These are phyloP conservation scores for Drosophila subsilvestris DNA, from an alignment of 2,888 invertebrate species.

Conservation along the genomic window DNA sequence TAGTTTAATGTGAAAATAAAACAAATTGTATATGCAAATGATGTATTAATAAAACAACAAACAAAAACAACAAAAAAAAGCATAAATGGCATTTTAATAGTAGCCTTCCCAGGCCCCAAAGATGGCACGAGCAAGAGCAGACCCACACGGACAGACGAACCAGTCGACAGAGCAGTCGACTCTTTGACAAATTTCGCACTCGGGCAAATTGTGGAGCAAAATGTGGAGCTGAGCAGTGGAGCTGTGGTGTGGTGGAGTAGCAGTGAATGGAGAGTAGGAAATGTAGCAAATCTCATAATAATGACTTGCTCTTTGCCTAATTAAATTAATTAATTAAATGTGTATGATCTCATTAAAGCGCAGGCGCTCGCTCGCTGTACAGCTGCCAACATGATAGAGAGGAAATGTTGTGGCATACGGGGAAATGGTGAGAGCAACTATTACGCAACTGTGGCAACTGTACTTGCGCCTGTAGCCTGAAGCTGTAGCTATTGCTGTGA, in stretches of 20 bases:
- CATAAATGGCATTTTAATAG: constrained; percentile 75
- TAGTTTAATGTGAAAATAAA: constrained; percentile 40
- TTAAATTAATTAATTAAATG: constrained; percentile 68
- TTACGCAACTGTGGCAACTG: constrained; percentile 33
- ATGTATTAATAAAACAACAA: constrained; percentile 62
- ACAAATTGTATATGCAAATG: constrained; percentile 64
- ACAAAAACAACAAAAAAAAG: too few relatives aligned
- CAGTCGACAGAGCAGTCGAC: constrained; percentile 10
- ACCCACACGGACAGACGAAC: constrained; percentile 4
- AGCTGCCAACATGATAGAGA: constrained; percentile 20
- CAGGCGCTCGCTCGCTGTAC: neutral
- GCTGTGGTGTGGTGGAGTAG: neutral
- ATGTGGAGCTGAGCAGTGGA: constrained; percentile 27
- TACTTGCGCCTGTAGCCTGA: constrained; percentile 20
- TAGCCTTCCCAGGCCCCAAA: constrained; percentile 33
- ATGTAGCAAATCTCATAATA: constrained; percentile 41
- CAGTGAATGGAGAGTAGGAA: constrained; percentile 47
- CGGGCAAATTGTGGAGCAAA: constrained; percentile 37
- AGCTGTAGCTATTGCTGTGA: constrained; percentile 53
- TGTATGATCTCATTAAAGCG: constrained; percentile 65
- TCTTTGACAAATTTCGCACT: constrained; percentile 43
- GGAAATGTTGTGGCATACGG: constrained; percentile 14
- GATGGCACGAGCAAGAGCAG: constrained; percentile 39
- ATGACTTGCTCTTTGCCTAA: constrained; percentile 43
- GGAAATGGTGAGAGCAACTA: constrained; percentile 9